Conservation (phyloP, 2,113 vertebrate genomes). For the Acinonyx jubatus region DNA sequence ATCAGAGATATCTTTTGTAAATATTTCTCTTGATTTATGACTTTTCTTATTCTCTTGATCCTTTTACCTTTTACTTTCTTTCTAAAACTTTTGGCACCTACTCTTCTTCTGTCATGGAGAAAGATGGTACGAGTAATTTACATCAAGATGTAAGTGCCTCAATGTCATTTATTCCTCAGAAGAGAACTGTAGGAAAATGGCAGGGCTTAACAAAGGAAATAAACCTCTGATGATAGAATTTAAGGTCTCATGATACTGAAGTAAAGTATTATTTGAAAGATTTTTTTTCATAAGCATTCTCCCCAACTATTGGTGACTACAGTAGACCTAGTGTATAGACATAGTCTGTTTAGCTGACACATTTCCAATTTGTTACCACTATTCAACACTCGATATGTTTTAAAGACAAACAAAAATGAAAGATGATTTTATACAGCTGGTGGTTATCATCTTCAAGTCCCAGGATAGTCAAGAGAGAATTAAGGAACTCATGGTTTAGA, state of each 20-base stretch:
- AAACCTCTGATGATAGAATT: not conserved
- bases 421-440: not conserved
- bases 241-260: not conserved
- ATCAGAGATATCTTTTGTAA: not conserved
- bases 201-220: constrained; percentile 1
- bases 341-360: not conserved
- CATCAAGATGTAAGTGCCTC: not conserved
- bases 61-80: not conserved
- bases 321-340: not conserved
- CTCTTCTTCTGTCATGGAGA: not conserved
- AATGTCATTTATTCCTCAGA: not conserved
- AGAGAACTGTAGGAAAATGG: not conserved
- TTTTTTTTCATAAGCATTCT: not conserved
- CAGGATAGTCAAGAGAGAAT: not conserved
- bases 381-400: not conserved
- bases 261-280: not conserved
- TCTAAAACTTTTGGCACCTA: not conserved
- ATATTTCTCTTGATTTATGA: not conserved
- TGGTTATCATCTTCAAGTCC: not conserved
- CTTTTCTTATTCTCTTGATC: constrained; percentile 4
- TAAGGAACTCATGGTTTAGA: not conserved
- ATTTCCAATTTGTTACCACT: not conserved
- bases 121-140: constrained; percentile 16
- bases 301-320: not conserved
- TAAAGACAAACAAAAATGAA: constrained; percentile 15